phyloP scores from a whole-genome alignment of 1,140 invertebrate genomes.

The Schmidtea mediterranea region DNA sequence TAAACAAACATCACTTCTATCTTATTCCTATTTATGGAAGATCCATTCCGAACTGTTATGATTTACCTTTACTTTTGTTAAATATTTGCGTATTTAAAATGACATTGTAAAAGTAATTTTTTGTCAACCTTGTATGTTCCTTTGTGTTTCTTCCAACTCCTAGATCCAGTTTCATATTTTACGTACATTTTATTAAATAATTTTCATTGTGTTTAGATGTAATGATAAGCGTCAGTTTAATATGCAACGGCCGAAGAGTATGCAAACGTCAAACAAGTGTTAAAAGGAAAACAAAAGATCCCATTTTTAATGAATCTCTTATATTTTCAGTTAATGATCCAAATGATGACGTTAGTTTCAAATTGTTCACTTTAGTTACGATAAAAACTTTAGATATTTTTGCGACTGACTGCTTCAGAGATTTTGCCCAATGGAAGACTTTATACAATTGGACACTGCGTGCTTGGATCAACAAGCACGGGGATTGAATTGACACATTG shows the following conservation, averaged over 20 bases:
- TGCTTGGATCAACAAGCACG: conserved; percentile 36
- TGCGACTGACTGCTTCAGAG: conserved; percentile 39
- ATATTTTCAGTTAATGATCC: conserved; percentile 45
- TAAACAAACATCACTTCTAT: too few relatives aligned
- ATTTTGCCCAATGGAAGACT: conserved; percentile 25
- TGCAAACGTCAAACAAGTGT: neutral
- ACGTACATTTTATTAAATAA: neutral
- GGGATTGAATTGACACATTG: conserved; percentile 47
- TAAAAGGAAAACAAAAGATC: conserved; percentile 34
- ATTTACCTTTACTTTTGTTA: too few relatives aligned
- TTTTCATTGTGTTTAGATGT: neutral
- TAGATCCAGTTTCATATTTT: too few relatives aligned
- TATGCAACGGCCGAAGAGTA: neutral
- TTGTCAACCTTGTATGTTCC: neutral
- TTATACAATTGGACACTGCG: conserved; percentile 40
- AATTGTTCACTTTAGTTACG: neutral
- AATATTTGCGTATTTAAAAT: too few relatives aligned
- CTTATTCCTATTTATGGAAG: too few relatives aligned
- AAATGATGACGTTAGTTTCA: conserved; percentile 31
- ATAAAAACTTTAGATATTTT: too few relatives aligned
- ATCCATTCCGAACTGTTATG: too few relatives aligned
- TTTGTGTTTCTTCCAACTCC: too few relatives aligned
- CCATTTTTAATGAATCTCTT: conserved; percentile 50
- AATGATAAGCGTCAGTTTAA: neutral
- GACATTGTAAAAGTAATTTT: neutral